Conservation (phyloP, 1,140 invertebrate species). For the Hycleus cichorii region DNA sequence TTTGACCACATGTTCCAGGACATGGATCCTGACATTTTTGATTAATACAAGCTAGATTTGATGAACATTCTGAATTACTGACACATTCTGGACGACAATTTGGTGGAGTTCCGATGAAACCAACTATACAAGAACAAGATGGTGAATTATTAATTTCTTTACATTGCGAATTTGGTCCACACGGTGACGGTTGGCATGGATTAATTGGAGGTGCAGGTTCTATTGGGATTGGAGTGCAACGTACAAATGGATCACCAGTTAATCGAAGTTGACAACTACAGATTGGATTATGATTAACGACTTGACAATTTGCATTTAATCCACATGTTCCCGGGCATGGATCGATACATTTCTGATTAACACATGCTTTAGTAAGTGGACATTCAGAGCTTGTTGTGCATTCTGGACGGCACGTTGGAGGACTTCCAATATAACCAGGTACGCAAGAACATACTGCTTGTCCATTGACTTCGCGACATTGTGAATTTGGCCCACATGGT, state of each 20-base stretch:
- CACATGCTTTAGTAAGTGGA: conserved; percentile 54
- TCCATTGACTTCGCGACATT: conserved; percentile 55
- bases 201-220: conserved; percentile 11
- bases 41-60: conserved; percentile 59
- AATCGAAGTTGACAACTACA: conserved; percentile 61
- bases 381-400: conserved; percentile 62
- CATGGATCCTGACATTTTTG: conserved; percentile 70
- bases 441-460: conserved; percentile 60
- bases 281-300: conserved; percentile 69
- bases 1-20: conserved; percentile 61
- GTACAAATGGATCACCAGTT: conserved; percentile 64
- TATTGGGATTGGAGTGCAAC: conserved; percentile 36
- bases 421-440: conserved; percentile 53
- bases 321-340: conserved; percentile 62
- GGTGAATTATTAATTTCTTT: conserved; percentile 51
- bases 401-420: conserved; percentile 59
- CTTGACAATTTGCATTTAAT: conserved; percentile 52
- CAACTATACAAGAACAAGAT: conserved; percentile 59
- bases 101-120: conserved; percentile 64
- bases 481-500: conserved; percentile 57
- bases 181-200: conserved; percentile 53
- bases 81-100: conserved; percentile 70
- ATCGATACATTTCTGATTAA: conserved; percentile 62
- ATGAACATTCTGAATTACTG: conserved; percentile 66
- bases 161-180: conserved; percentile 60